phyloP scores from a whole-genome alignment of 2,888 invertebrate genomes.

The Operophtera brumata region DNA sequence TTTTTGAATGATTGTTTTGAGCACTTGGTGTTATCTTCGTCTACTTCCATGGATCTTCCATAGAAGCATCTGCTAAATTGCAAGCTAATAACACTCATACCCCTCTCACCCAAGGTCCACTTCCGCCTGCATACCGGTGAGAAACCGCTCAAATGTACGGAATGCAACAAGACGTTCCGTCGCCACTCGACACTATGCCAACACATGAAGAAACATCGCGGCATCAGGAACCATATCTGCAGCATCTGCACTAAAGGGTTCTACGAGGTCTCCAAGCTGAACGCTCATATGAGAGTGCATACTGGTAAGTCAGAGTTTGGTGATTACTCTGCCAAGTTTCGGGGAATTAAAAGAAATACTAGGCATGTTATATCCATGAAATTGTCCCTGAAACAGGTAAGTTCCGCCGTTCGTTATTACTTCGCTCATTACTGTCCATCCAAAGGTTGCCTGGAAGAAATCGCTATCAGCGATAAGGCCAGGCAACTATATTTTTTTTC shows the following conservation, averaged over 20 bases:
- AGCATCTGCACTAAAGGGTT: conserved; percentile 70
- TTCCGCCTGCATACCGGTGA: conserved; percentile 77
- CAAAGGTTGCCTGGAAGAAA: no score
- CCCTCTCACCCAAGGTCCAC: conserved; percentile 58
- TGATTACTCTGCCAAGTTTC: no score
- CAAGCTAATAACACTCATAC: background rate
- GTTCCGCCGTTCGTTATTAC: no score
- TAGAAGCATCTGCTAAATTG: background rate
- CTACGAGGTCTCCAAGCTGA: conserved; percentile 77
- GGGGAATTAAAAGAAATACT: no score
- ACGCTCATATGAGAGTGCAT: conserved; percentile 76
- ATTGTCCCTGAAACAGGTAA: no score
- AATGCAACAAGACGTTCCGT: conserved; percentile 76
- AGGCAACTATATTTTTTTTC: no score
- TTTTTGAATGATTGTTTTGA: no score
- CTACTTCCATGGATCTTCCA: no score
- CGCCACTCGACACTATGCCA: conserved; percentile 77
- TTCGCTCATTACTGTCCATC: no score
- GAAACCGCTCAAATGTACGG: conserved; percentile 72
- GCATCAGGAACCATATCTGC: conserved; percentile 75
- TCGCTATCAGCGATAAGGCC: no score
- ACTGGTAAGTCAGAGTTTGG: conserved; percentile 57
- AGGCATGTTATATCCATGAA: no score
- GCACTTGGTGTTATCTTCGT: no score
- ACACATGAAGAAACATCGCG: conserved; percentile 78